Evolutionary conservation across 2,113 vertebrate genomes (phyloP).

Genomic region (Tamias sibiricus): DNA sequence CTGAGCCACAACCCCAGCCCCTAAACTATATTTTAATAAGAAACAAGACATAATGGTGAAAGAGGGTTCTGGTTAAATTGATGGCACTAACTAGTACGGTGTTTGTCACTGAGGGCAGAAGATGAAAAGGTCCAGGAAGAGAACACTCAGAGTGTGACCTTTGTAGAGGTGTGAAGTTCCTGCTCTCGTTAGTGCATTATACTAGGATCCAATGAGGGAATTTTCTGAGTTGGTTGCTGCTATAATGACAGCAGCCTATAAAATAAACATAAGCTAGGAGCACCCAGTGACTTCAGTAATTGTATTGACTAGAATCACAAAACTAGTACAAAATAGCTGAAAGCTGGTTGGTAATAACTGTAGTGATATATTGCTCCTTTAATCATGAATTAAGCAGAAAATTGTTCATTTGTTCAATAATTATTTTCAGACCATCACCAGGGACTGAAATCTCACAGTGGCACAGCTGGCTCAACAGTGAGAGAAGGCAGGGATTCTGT

Average conservation of each 20-base stretch:
- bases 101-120: background rate
- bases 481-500: background rate
- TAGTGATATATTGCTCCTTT: background rate
- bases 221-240: background rate
- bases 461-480: background rate
- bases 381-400: background rate
- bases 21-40: background rate
- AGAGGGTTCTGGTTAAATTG: background rate
- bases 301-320: background rate
- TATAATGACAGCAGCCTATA: background rate
- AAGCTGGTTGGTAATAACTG: background rate
- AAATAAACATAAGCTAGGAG: background rate
- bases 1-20: too few species aligned
- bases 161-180: background rate
- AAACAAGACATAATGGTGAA: background rate
- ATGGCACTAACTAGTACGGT: background rate
- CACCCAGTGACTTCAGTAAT: background rate
- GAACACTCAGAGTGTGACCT: background rate
- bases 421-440: background rate
- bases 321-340: background rate
- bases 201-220: background rate
- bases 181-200: background rate
- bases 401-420: background rate
- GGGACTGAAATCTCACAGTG: background rate
- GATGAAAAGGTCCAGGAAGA: background rate